Conservation (phyloP, 1,140 invertebrate genomes). For the Eumeta japonica region DNA sequence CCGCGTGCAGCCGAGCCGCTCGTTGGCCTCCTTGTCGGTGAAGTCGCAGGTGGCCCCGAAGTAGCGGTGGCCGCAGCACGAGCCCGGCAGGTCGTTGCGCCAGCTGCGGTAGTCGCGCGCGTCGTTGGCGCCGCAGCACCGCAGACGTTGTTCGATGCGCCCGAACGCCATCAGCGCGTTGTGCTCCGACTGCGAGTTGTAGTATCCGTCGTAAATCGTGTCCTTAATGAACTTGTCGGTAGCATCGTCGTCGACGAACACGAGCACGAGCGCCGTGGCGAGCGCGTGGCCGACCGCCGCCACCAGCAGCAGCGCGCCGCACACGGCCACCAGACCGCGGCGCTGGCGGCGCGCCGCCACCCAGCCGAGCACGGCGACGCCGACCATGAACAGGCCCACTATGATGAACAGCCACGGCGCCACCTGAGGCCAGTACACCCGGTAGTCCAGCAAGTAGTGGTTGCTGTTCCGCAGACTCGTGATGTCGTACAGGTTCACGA, state of each 20-base stretch:
- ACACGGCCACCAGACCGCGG: conserved; percentile 38
- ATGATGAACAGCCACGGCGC: conserved; percentile 51
- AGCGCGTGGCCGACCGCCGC: conserved; percentile 39
- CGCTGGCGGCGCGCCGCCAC: conserved; percentile 41
- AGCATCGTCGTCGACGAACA: conserved; percentile 45
- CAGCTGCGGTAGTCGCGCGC: conserved; percentile 46
- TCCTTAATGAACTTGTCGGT: conserved; percentile 48
- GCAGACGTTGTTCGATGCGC: conserved; percentile 40
- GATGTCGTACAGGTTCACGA: conserved; percentile 44
- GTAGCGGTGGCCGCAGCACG: conserved; percentile 42
- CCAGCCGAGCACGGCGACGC: conserved; percentile 43
- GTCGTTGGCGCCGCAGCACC: conserved; percentile 48
- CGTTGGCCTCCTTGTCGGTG: conserved; percentile 50
- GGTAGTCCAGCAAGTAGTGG: conserved; percentile 47
- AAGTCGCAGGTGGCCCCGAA: conserved; percentile 44
- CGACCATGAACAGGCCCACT: conserved; percentile 38
- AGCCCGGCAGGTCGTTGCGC: conserved; percentile 44
- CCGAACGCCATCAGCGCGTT: conserved; percentile 41
- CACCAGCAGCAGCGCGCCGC: conserved; percentile 35
- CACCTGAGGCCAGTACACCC: conserved; percentile 49
- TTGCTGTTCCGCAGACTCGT: conserved; percentile 42
- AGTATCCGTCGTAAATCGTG: conserved; percentile 48
- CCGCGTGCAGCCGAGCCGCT: conserved; percentile 47
- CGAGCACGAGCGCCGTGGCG: conserved; percentile 40
- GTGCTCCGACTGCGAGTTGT: conserved; percentile 44